Base-by-base conservation (phyloP, 2,888 invertebrate genomes). In the Lordiphosa fenestrarum region DNA sequence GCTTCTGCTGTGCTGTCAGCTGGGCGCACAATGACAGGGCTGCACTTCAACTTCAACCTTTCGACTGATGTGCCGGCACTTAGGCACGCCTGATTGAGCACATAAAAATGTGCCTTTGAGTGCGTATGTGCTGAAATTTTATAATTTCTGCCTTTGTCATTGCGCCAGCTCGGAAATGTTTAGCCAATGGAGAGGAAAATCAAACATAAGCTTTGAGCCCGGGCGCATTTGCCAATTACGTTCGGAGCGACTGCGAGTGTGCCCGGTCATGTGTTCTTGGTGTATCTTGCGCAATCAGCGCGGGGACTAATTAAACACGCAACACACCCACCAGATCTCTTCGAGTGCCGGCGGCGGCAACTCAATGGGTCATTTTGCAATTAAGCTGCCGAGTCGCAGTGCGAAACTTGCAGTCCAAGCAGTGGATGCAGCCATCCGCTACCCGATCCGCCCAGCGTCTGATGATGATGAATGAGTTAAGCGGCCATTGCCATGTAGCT, bases 21-120 rank as follows among this genome's bases (percentile, higher is more conserved):
- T 63, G 33, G 25, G 23, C 55, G 35, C 40, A 61, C 50, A 74
- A 72, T 62, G 70, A 66, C 70, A 42, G 39, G 65, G 64, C 84
- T 83, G 85, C 81, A 83, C 85, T 80, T 83, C 69, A 85, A 66
- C 81, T 83, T 75, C 76, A 77, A 76, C 76, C 84, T 66, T 65
- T 66, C 65, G 71, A 67, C 61, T 78, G 71, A 64, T 71, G 67
- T 61, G 57, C 35, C 56, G 50, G 62, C 81, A 77, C 85, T 83
- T 85, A 63, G 46, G 61, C 84, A 77, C 85, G 77, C 66, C 73
- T 84, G 85, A 83, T 83, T 77, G 81, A 66, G 54, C 80, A 74
- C 54, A 57, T 42, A 19, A 53, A 65, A 65, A 48, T 67, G 70
- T 57, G 58, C 36, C 70, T 52, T 51, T 40, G 44, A 42, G 33